These are phyloP conservation scores for Drosophila anomelani DNA, from an alignment of 2,888 invertebrate genomes.

Conservation along the genomic window DNA sequence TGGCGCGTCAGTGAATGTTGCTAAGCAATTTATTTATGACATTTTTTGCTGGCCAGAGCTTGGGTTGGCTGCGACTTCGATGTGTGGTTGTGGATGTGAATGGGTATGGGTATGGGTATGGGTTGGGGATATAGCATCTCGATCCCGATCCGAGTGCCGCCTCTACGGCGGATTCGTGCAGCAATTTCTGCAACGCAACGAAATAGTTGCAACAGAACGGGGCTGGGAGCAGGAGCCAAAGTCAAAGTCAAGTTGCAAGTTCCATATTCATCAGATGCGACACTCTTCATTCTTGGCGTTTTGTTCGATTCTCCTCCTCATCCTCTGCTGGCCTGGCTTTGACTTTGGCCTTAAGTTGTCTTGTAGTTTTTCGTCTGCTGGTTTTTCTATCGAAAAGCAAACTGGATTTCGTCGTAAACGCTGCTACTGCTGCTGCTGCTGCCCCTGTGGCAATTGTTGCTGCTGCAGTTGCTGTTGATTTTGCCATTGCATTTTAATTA, in stretches of 20 bases:
- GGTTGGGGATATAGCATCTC: constrained; percentile 1
- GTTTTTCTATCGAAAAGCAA: constrained; percentile 78
- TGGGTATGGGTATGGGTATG: background rate
- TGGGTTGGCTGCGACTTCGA: constrained; percentile 29
- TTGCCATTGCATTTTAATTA: constrained; percentile 79
- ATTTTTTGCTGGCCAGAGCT: constrained; percentile 65
- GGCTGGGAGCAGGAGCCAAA: constrained; percentile 20
- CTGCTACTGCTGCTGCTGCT: constrained; percentile 51
- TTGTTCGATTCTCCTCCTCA: constrained; percentile 30
- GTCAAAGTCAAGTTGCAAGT: constrained; percentile 68
- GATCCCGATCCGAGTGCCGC: constrained; percentile 32
- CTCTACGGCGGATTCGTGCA: constrained; percentile 74
- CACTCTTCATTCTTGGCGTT: constrained; percentile 79
- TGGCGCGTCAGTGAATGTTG: constrained; percentile 82
- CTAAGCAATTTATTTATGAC: constrained; percentile 81
- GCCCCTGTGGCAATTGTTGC: constrained; percentile 29
- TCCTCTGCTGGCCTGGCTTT: constrained; percentile 1
- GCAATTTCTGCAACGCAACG: constrained; percentile 76
- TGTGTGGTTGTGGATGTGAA: constrained; percentile 22
- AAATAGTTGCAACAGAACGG: constrained; percentile 64
- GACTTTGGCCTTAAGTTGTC: constrained; percentile 62
- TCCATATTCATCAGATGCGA: constrained; percentile 83
- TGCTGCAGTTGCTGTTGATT: constrained; percentile 64
- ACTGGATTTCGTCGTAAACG: constrained; percentile 77
- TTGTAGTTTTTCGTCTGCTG: constrained; percentile 72